Evolutionary conservation across 53 echinoderm and acorn worm species (phyloP).

Genomic region (Arbacia lixula): DNA sequence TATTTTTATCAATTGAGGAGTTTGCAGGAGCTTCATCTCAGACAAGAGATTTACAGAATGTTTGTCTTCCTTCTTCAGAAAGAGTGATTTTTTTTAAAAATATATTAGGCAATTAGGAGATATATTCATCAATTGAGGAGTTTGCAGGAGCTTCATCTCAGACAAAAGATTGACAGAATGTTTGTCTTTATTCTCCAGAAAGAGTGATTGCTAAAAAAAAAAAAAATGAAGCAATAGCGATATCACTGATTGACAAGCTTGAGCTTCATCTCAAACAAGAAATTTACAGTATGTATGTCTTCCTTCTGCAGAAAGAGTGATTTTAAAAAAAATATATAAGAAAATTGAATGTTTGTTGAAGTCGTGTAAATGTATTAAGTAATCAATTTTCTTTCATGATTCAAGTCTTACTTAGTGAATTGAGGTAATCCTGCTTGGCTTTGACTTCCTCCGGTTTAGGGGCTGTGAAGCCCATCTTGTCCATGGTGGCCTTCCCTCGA

Average conservation of each 20-base stretch:
- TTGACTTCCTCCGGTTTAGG: slow-evolving; percentile 65
- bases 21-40: not conserved
- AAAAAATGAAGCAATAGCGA: no score
- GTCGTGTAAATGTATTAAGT: not conserved
- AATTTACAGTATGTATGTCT: no score
- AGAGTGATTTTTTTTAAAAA: not conserved
- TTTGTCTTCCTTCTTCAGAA: no score
- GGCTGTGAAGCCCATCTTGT: slow-evolving; percentile 76
- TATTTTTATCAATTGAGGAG: not conserved
- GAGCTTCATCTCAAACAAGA: not conserved
- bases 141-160: not conserved
- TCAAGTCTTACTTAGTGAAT: slow-evolving; percentile 79
- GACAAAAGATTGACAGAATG: no score
- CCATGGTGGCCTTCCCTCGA: slow-evolving; percentile 77
- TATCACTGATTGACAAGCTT: no score
- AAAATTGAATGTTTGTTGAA: no score
- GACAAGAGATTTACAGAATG: no score
- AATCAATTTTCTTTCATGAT: not conserved
- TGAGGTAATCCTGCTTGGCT: slow-evolving; percentile 83
- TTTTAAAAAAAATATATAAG: not conserved
- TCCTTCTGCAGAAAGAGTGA: not conserved
- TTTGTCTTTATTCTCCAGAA: no score
- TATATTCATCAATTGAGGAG: not conserved
- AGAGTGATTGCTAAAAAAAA: not conserved
- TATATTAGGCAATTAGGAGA: not conserved